A percentile compares a stretch with the other conserved stretches of the same genome.
These are phyloP conservation scores for Acrobasis consociella DNA, from an alignment of 2,888 invertebrate species.

Conservation along the genomic window DNA sequence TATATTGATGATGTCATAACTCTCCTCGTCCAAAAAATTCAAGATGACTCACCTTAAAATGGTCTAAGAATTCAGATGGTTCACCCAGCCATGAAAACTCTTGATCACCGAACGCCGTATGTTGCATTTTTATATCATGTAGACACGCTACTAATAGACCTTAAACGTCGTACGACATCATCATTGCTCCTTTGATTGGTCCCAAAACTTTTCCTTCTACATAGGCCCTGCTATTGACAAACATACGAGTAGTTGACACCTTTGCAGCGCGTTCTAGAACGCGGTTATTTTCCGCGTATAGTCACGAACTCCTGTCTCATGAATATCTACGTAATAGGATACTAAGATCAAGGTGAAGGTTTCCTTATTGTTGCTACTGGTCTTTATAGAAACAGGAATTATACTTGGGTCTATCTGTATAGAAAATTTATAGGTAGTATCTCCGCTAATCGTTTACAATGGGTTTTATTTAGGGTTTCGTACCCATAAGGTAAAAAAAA, in stretches of 20 bases:
- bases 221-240: neutral
- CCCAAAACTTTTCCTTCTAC: too few species aligned
- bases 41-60: too few species aligned
- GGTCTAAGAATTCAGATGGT: too few species aligned
- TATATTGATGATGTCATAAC: too few species aligned
- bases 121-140: too few species aligned
- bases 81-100: too few species aligned
- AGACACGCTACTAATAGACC: too few species aligned
- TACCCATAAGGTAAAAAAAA: too few species aligned
- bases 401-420: neutral
- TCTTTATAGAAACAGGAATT: neutral
- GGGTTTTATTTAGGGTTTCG: neutral
- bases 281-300: neutral
- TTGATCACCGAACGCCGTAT: too few species aligned
- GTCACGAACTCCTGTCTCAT: neutral
- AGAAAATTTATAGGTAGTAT: neutral
- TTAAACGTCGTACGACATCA: too few species aligned
- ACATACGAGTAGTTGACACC: constrained; percentile 7
- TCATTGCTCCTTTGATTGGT: too few species aligned
- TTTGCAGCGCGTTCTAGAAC: neutral
- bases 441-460: neutral
- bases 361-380: neutral
- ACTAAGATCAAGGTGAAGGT: constrained; percentile 5
- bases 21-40: too few species aligned
- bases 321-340: neutral